Evolutionary conservation across 2,113 vertebrate genomes (phyloP).

Genomic region (Macrotis lagotis): DNA sequence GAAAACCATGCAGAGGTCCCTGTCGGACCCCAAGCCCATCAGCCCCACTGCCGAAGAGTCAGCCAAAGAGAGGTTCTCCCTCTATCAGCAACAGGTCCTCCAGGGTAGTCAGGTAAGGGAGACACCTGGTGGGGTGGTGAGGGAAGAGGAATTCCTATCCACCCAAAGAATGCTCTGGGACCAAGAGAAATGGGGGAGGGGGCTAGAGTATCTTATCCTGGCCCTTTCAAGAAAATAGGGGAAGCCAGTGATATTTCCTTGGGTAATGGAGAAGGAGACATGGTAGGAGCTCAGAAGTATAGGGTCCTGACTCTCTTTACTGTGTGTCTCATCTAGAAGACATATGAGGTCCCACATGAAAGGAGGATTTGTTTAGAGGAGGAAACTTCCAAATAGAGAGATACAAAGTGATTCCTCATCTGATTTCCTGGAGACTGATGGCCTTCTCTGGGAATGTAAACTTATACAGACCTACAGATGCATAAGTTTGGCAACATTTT

Average conservation of each 20-base stretch:
- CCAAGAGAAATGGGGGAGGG: constrained; percentile 40
- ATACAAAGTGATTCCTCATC: not conserved
- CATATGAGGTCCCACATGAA: not conserved
- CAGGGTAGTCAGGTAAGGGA: constrained; percentile 93
- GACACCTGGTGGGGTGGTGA: not conserved
- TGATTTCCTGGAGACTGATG: not conserved
- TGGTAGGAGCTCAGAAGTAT: not conserved
- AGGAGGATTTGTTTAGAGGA: not conserved
- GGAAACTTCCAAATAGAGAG: not conserved
- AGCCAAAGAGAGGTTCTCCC: constrained; percentile 93
- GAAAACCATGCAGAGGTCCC: constrained; percentile 97
- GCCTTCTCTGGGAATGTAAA: not conserved
- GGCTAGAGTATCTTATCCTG: not conserved
- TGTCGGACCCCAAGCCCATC: constrained; percentile 98
- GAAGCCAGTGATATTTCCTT: not conserved
- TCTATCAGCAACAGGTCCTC: constrained; percentile 93
- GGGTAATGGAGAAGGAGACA: not conserved
- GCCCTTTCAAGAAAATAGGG: not conserved
- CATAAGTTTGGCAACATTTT: not conserved
- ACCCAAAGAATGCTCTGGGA: constrained; percentile 49
- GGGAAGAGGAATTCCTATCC: not conserved
- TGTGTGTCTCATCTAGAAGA: not conserved
- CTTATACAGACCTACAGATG: not conserved
- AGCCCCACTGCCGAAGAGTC: constrained; percentile 97
- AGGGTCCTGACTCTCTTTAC: not conserved